Conservation (phyloP, 2,888 invertebrate species). For the Apeira syringaria region DNA sequence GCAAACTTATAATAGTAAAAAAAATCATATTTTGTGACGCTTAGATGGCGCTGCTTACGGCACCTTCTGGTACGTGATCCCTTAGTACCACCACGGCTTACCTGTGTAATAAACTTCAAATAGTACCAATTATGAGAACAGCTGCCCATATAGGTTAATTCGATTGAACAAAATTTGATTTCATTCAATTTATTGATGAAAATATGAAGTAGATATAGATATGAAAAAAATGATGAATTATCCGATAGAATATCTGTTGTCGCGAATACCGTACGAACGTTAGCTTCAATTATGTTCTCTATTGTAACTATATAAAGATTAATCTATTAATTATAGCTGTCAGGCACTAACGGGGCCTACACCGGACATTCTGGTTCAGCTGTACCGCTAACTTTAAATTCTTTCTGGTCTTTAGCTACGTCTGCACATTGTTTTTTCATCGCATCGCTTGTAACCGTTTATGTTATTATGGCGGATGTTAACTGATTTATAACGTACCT, state of each 20-base stretch:
- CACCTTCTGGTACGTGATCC: too few relatives aligned
- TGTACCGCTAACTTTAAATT: slow-evolving; percentile 68
- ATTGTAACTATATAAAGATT: slow-evolving; percentile 43
- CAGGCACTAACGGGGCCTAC: slow-evolving; percentile 66
- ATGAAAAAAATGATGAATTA: slow-evolving; percentile 20
- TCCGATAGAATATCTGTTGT: slow-evolving; percentile 19
- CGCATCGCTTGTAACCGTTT: slow-evolving; percentile 14
- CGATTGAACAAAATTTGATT: too few relatives aligned
- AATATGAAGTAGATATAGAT: too few relatives aligned
- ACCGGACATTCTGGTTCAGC: slow-evolving; percentile 73
- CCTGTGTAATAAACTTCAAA: too few relatives aligned
- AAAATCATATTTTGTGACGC: too few relatives aligned
- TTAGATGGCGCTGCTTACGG: too few relatives aligned
- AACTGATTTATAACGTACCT: slow-evolving; percentile 10
- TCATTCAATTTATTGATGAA: too few relatives aligned
- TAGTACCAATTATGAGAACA: too few relatives aligned
- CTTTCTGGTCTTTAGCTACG: slow-evolving; percentile 35
- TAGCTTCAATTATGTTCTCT: slow-evolving; percentile 35
- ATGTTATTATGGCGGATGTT: slow-evolving; percentile 6
- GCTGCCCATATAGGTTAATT: too few relatives aligned
- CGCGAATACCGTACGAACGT: slow-evolving; percentile 27
- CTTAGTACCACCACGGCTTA: too few relatives aligned
- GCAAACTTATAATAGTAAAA: too few relatives aligned
- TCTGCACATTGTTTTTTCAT: slow-evolving; percentile 20
- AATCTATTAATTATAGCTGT: slow-evolving; percentile 66